Conservation (phyloP, 1,140 invertebrate species). For the Macrotrachela quadricornifera region DNA sequence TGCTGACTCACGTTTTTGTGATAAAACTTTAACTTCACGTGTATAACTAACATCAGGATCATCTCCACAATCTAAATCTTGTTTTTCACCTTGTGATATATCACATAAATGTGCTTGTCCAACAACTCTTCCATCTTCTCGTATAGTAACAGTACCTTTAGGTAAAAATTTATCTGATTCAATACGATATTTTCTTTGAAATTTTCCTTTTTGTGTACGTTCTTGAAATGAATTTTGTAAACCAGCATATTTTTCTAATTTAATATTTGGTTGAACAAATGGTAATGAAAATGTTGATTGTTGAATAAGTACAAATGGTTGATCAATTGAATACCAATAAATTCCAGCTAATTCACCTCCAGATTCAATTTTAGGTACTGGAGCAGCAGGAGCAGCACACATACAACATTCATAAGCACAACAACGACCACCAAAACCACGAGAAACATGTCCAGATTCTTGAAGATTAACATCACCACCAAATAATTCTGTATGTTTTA, state of each 20-base stretch:
- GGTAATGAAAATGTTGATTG: conserved; percentile 1
- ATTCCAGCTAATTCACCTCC: conserved; percentile 2
- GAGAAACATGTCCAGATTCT: not conserved
- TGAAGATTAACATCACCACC: not conserved
- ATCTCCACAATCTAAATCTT: not conserved
- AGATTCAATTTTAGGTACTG: not conserved
- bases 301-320: not conserved
- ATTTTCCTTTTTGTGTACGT: conserved; percentile 2
- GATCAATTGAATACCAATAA: conserved; percentile 1
- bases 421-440: not conserved
- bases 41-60: not conserved
- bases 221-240: not conserved
- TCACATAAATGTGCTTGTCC: not conserved
- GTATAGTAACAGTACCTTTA: not conserved
- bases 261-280: not conserved
- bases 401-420: too few relatives aligned
- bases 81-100: not conserved
- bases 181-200: not conserved
- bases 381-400: too few relatives aligned
- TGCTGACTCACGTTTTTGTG: not conserved
- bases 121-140: conserved; percentile 4
- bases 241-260: not conserved
- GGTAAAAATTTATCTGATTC: conserved; percentile 2
- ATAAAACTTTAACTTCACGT: conserved; percentile 2
- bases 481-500: conserved; percentile 1